phyloP scores from a whole-genome alignment of 2,888 invertebrate genomes.

The Fissipunctia ypsillon region DNA sequence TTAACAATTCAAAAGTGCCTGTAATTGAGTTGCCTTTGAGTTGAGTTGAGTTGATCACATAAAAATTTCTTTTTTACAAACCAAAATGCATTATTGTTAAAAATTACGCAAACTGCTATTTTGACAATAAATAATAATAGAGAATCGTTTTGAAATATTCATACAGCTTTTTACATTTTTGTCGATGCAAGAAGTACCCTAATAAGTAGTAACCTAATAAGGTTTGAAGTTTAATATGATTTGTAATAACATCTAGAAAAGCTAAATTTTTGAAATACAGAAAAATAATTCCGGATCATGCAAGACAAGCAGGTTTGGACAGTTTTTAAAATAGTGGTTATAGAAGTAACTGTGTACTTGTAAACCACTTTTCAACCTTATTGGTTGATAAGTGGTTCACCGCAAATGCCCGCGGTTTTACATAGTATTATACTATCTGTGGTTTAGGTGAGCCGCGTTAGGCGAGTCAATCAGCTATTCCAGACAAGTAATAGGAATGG shows the following conservation, averaged over 20 bases:
- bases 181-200: constrained; percentile 61
- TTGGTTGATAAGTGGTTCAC: no score
- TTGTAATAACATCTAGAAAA: constrained; percentile 34
- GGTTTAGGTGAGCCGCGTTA: no score
- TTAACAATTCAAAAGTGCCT: no score
- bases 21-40: no score
- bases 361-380: no score
- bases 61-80: constrained; percentile 5
- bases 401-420: no score
- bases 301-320: constrained; percentile 44
- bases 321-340: constrained; percentile 51
- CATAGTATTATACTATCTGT: no score
- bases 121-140: constrained; percentile 63
- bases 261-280: constrained; percentile 31
- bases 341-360: constrained; percentile 64
- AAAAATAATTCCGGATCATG: constrained; percentile 31
- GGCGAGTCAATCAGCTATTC: no score
- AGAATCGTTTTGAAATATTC: constrained; percentile 34
- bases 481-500: no score
- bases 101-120: constrained; percentile 53
- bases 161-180: constrained; percentile 43
- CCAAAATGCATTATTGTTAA: constrained; percentile 33
- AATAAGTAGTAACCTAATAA: no score
- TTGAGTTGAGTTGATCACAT: no score
- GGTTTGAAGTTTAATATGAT: constrained; percentile 38